A percentile compares a stretch with the other conserved stretches of the same genome.
Conservation (phyloP, 2,113 vertebrate species). For the Hemicordylus capensis region DNA sequence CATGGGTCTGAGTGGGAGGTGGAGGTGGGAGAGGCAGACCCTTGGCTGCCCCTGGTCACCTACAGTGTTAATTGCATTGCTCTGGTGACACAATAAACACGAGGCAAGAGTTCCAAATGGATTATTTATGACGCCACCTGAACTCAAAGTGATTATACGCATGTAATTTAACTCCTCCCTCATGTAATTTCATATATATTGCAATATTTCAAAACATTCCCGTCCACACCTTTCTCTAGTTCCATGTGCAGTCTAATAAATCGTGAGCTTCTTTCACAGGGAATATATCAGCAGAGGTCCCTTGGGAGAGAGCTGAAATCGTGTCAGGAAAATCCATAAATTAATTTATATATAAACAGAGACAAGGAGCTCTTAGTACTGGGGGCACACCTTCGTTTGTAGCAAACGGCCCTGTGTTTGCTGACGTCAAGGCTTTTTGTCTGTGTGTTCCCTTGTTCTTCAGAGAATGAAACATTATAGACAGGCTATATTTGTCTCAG, state of each 20-base stretch:
- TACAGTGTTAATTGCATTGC: conserved; percentile 65
- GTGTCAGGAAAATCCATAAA: conserved; percentile 69
- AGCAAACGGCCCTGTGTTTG: conserved; percentile 42
- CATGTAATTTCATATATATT: conserved; percentile 68
- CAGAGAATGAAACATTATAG: conserved; percentile 11
- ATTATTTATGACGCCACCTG: conserved; percentile 71
- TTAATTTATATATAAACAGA: conserved; percentile 66
- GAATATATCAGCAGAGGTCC: conserved; percentile 68
- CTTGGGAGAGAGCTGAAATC: conserved; percentile 64
- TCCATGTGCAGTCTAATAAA: conserved; percentile 58
- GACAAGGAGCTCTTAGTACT: conserved; percentile 44
- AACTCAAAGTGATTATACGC: conserved; percentile 71
- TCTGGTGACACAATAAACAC: conserved; percentile 68
- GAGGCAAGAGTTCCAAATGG: conserved; percentile 53
- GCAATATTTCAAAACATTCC: conserved; percentile 69
- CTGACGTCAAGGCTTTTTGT: conserved; percentile 14
- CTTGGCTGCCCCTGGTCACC: not conserved
- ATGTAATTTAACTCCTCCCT: conserved; percentile 67
- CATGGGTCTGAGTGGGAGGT: not conserved
- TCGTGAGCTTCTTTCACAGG: conserved; percentile 66
- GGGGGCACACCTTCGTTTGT: conserved; percentile 41
- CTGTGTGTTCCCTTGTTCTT: conserved; percentile 1
- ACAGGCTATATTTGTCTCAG: not conserved
- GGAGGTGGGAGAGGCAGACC: not conserved
- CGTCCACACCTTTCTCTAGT: conserved; percentile 55